Base-by-base conservation (phyloP, 2,113 vertebrate species). In the Heterotilapia buettikoferi region DNA sequence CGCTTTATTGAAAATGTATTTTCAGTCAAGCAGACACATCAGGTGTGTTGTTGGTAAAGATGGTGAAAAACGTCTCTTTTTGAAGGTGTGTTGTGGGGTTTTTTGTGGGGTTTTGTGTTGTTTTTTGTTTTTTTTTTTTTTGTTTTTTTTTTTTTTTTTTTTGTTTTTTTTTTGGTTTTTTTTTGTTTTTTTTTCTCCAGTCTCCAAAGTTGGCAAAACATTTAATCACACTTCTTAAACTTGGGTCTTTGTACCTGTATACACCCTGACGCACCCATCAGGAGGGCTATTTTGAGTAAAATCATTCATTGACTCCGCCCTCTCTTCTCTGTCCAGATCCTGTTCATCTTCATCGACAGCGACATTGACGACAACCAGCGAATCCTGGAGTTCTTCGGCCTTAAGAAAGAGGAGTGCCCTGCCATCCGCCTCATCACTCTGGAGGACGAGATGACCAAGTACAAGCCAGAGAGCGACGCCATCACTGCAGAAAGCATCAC, bases 361-460 rank as follows among this genome's bases (percentile, higher is more conserved):
- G 98, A 98, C 31, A 95, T 98, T 19, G 92, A 97, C 0, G 99
- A 99, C 95, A 99, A 99, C 96, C 98, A 99, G 96, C 97, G 99
- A 57, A 99, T 99, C 93, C 90, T 99, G 31, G 99, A 99, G 96
- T 99, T 99, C 92, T 99, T 99, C 6, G 99, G 99, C 80, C 96
- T 99, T 9, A 99, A 98, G 96, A 99, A 98, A 71, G 98, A 99
- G 14, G 99, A 99, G 84, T 99, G 99, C 76, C 99, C 99, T 0
- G 98, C 98, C 5, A 97, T 99, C 54, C 97, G 99, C 14, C 97
- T 99, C 88, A 99, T 99, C 94, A 99, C 98, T 0, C 95, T 99
- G 84, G 98, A 99, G 92, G 99, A 99, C 43, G 99, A 99, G 88
- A 99, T 99, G 99, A 99, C 99, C 78, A 99, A 99, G 88, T 99